Evolutionary conservation across 37 sponge, comb jelly and placozoan species (phyloP).

Genomic region (Dysidea cf. avara): DNA sequence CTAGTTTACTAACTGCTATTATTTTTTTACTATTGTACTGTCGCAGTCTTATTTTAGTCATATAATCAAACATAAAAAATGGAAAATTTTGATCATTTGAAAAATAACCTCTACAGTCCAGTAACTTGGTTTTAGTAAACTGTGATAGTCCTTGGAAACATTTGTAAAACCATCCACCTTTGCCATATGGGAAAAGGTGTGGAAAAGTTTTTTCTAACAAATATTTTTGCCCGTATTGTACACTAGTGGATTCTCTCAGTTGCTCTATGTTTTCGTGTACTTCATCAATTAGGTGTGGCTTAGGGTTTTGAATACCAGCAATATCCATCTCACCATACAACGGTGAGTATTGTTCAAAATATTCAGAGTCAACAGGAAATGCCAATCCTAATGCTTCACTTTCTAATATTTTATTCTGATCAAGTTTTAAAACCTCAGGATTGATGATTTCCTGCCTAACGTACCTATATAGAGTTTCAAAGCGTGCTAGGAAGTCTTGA

Average conservation of each 20-base stretch:
- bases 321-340: neutral
- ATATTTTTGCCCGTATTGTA: neutral
- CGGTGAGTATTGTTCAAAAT: neutral
- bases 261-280: neutral
- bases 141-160: neutral
- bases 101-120: constrained; percentile 2
- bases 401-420: neutral
- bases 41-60: neutral
- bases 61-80: constrained; percentile 1
- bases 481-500: neutral
- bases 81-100: neutral
- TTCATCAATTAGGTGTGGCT: neutral
- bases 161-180: neutral
- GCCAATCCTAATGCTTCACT: neutral
- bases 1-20: too few species aligned
- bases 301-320: neutral
- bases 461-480: neutral
- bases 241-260: neutral
- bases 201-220: neutral
- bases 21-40: neutral
- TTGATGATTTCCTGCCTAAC: neutral
- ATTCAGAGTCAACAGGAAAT: neutral
- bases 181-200: neutral
- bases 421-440: neutral
- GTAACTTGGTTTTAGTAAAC: neutral